These are phyloP conservation scores for Noctua janthe DNA, from an alignment of 2,888 invertebrate genomes.

Conservation along the genomic window DNA sequence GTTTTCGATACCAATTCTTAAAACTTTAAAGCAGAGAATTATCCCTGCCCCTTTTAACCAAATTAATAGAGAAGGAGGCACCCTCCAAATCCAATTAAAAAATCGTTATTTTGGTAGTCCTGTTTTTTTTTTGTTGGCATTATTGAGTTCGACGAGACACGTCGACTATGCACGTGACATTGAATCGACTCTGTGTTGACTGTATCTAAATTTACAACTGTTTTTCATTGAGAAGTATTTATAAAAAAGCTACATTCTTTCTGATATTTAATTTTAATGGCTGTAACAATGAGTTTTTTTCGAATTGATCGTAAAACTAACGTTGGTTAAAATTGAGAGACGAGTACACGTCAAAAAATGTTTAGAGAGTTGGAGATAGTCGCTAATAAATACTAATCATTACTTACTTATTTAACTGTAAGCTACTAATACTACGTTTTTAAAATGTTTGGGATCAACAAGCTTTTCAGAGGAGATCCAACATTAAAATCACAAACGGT, in stretches of 20 bases:
- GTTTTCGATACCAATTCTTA: neutral
- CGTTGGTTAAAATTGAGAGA: neutral
- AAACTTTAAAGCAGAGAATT: neutral
- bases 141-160: neutral
- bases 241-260: neutral
- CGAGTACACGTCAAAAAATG: neutral
- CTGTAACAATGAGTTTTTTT: neutral
- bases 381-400: neutral
- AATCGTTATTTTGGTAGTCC: constrained; percentile 17
- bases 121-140: constrained; percentile 13
- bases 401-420: neutral
- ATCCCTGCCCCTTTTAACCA: neutral
- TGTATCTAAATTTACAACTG: constrained; percentile 7
- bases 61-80: too few relatives aligned
- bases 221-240: constrained; percentile 35
- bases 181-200: constrained; percentile 29
- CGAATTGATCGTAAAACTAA: neutral
- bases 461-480: neutral
- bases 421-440: too few relatives aligned
- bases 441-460: neutral
- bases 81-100: neutral
- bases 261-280: neutral
- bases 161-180: constrained; percentile 19
- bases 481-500: too few relatives aligned
- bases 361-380: neutral